Conservation (phyloP, 2,888 invertebrate species). For the Eumerus sabulonum region DNA sequence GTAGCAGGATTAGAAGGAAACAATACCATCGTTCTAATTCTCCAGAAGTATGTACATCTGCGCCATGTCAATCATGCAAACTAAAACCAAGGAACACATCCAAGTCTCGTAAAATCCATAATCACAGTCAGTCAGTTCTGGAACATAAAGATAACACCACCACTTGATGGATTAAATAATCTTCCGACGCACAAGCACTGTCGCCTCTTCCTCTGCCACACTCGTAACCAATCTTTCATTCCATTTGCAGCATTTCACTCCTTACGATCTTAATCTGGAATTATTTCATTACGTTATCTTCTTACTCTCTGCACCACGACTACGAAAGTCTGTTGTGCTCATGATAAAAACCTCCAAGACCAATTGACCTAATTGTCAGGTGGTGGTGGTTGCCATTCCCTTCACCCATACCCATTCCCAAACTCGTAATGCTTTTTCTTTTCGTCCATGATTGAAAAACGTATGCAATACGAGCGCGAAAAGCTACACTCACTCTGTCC, state of each 20-base stretch:
- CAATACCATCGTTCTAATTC: no score
- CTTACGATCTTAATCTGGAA: conserved; percentile 19
- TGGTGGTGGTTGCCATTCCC: neutral
- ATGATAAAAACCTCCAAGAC: conserved; percentile 33
- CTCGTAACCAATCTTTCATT: neutral
- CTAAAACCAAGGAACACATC: no score
- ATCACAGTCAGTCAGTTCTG: no score
- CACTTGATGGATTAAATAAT: neutral
- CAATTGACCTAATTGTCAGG: conserved; percentile 61
- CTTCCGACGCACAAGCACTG: neutral
- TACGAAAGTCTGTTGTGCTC: conserved; percentile 6
- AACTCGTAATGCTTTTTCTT: no score
- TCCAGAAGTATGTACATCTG: no score
- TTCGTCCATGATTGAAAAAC: conserved; percentile 45
- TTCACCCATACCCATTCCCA: conserved; percentile 17
- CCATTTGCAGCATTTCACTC: neutral
- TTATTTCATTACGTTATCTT: conserved; percentile 59
- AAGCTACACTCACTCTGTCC: conserved; percentile 15
- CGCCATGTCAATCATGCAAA: no score
- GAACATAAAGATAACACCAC: neutral
- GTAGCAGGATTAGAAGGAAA: no score
- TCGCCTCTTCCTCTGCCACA: neutral
- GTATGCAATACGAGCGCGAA: conserved; percentile 21
- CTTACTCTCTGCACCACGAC: conserved; percentile 19
- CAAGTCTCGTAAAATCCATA: no score